Conservation (phyloP, 2,113 vertebrate genomes). For the Condylura cristata region DNA sequence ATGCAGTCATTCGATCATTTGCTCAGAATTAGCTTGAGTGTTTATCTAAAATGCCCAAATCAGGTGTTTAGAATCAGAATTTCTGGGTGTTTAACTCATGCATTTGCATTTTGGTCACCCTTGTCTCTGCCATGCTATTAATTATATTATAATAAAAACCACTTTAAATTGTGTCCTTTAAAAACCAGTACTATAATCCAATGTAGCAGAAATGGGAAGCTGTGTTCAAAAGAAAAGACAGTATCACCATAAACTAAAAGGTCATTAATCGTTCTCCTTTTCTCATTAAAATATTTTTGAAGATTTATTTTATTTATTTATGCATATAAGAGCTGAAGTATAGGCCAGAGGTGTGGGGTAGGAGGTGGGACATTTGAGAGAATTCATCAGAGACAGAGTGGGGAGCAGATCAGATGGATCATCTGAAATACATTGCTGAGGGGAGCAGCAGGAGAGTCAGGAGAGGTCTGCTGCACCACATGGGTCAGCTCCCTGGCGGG, state of each 20-base stretch:
- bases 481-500: too few relatives aligned
- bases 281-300: not conserved
- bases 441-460: too few relatives aligned
- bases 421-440: too few relatives aligned
- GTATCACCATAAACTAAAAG: not conserved
- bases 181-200: not conserved
- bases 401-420: too few relatives aligned
- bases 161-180: constrained; percentile 31
- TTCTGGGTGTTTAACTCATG: not conserved
- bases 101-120: not conserved
- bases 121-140: not conserved
- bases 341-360: too few relatives aligned
- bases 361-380: too few relatives aligned
- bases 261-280: not conserved
- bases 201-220: not conserved
- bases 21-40: not conserved
- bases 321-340: too few relatives aligned
- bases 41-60: not conserved
- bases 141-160: not conserved
- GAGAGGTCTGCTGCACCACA: too few relatives aligned
- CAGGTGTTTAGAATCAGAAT: not conserved
- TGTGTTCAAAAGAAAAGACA: not conserved
- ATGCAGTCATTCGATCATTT: not conserved
- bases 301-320: too few relatives aligned
- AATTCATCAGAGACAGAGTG: too few relatives aligned